Evolutionary conservation across 1,140 invertebrate species (phyloP), one percentile per base, ranked within the genome.

Genomic region (Helicoverpa armigera): DNA sequence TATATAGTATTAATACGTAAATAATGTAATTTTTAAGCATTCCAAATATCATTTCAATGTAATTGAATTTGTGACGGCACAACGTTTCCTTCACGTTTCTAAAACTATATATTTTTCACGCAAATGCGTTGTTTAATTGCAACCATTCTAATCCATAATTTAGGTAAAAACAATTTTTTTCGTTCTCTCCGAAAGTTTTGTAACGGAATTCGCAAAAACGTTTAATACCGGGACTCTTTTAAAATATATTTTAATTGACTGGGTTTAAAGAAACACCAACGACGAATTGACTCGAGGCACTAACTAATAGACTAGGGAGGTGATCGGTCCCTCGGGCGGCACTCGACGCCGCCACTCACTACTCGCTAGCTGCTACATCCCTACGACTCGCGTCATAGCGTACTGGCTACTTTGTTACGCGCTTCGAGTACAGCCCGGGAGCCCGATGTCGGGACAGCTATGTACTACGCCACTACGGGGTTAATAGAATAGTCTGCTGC

Each of bases 251-350:
- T 74, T 94, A 94, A 94, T 94, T 94, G 93, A 94, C 93, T 89
- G 89, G 89, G 80, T 93, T 90, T 89, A 94, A 92, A 84, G 73
- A 92, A 94, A 92, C 87, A 88, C 86, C 70, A 85, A 88, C 72
- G 88, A 91, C 76, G 79, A 94, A 93, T 94, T 92, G 92, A 94
- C 93, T 86, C 85, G 85, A 88, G 91, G 92, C 91, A 91, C 91
- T 85, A 91, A 88, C 87, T 90, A 91, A 89, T 87, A 84, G 67
- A 79, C 82, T 87, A 87, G 72, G 77, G 69, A 73, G 16, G 53
- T 29, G 58, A 70, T 70, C 77, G 56, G 12, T 16, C 74, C 48
- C 73, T 48, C 76, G 78, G 75, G 69, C 82, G 29, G 60, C 14
- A 35, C 23, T 12, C 9, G 13, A n/a, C 7, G 10, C 50, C 11